These are phyloP conservation scores for Hemibagrus guttatus DNA, from an alignment of 2,797 vertebrate genomes.

Conservation along the genomic window DNA sequence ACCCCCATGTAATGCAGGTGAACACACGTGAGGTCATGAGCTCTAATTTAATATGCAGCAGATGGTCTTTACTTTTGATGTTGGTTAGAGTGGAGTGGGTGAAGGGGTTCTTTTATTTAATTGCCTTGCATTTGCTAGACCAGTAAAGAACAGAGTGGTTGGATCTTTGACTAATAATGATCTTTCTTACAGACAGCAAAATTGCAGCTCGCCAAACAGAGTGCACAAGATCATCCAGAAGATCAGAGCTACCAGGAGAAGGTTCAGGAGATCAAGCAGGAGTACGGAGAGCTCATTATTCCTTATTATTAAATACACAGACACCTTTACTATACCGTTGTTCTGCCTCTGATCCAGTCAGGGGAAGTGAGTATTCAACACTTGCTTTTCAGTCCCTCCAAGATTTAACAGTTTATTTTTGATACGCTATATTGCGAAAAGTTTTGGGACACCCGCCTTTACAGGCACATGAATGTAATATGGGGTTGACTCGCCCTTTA, in stretches of 20 bases:
- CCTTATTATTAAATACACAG: not conserved
- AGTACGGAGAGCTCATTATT: slow-evolving; percentile 75
- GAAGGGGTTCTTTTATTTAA: not conserved
- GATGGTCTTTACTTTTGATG: too few relatives aligned
- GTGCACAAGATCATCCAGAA: slow-evolving; percentile 82
- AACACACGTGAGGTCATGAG: too few relatives aligned
- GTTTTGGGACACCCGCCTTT: too few relatives aligned
- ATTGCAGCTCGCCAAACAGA: slow-evolving; percentile 88
- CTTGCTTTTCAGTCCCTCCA: not conserved
- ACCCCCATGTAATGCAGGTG: too few relatives aligned
- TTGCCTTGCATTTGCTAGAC: too few relatives aligned
- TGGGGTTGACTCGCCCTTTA: too few relatives aligned
- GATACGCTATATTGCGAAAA: too few relatives aligned
- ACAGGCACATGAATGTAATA: too few relatives aligned
- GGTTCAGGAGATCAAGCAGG: slow-evolving; percentile 82
- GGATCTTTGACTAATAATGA: not conserved
- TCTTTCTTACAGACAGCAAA: slow-evolving; percentile 82
- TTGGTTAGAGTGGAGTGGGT: not conserved
- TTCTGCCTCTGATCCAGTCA: not conserved
- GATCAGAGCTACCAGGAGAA: slow-evolving; percentile 77
- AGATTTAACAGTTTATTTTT: too few relatives aligned
- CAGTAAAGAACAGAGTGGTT: not conserved
- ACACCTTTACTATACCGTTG: not conserved
- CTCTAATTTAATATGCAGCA: too few relatives aligned
- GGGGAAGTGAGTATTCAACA: not conserved